These are phyloP conservation scores for Sturnira hondurensis DNA, from an alignment of 2,113 vertebrate species.

Conservation along the genomic window DNA sequence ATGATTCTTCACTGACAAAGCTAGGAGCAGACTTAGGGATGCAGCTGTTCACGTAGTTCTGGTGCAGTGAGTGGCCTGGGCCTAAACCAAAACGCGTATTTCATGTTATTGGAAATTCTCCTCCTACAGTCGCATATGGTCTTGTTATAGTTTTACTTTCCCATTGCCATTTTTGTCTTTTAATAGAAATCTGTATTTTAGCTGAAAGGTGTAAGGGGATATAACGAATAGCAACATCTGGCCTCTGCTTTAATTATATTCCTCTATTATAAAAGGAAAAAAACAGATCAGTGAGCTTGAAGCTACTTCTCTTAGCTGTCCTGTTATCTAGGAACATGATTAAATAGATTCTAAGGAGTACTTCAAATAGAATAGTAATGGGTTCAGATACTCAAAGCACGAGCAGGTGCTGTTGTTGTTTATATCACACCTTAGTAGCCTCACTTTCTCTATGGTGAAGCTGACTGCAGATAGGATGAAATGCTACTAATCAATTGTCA, in stretches of 20 bases:
- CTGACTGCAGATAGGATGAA: background rate
- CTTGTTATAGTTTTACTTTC: slow-evolving; percentile 23
- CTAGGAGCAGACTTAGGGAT: background rate
- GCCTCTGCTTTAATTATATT: background rate
- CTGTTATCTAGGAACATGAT: background rate
- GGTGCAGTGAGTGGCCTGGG: background rate
- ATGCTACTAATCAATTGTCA: background rate
- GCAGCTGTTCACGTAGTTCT: background rate
- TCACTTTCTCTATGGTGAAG: background rate
- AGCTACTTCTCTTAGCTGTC: background rate
- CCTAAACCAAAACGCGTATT: background rate
- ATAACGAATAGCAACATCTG: background rate
- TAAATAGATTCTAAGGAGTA: background rate
- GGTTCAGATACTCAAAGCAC: background rate
- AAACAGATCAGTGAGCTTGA: background rate
- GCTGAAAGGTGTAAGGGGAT: background rate
- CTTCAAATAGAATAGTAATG: background rate
- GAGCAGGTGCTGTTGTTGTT: background rate
- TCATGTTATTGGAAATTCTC: background rate
- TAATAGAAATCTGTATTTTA: slow-evolving; percentile 1
- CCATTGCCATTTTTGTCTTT: background rate
- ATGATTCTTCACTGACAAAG: background rate
- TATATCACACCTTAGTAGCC: background rate
- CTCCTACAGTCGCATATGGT: background rate
- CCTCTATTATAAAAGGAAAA: background rate